phyloP scores from a whole-genome alignment of 30 jellyfish, hydroid and myxozoan genomes.

The Aurelia coerulea region DNA sequence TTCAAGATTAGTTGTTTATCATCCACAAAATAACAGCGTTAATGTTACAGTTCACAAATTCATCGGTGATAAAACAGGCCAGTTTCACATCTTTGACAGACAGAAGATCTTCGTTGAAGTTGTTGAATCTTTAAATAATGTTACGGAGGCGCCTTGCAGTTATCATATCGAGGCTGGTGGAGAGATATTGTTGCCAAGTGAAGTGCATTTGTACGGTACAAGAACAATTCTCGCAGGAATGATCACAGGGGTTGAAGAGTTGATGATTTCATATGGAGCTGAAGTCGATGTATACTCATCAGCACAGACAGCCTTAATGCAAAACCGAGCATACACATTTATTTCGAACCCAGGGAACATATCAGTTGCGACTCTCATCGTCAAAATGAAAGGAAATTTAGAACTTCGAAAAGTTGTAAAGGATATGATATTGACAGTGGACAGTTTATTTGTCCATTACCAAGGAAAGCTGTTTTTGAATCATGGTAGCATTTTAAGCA shows the following conservation, averaged over 20 bases:
- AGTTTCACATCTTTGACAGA: slow-evolving; percentile 67
- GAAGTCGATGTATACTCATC: slow-evolving; percentile 64
- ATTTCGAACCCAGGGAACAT: slow-evolving; percentile 62
- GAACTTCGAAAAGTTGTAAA: slow-evolving; percentile 44
- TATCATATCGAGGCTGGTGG: slow-evolving; percentile 56
- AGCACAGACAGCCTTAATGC: slow-evolving; percentile 58
- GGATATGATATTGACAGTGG: slow-evolving; percentile 41
- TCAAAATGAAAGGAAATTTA: slow-evolving; percentile 49
- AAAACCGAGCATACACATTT: slow-evolving; percentile 39
- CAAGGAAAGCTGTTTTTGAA: slow-evolving; percentile 65
- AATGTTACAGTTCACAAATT: slow-evolving; percentile 67
- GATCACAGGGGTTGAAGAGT: slow-evolving; percentile 59
- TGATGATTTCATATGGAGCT: slow-evolving; percentile 56
- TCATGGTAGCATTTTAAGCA: slow-evolving; percentile 49
- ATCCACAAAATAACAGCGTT: slow-evolving; percentile 39
- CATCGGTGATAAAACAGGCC: slow-evolving; percentile 76
- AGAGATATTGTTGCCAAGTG: slow-evolving; percentile 63
- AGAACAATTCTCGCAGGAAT: slow-evolving; percentile 53
- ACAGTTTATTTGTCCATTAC: slow-evolving; percentile 30
- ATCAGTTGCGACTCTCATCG: slow-evolving; percentile 45
- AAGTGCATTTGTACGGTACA: slow-evolving; percentile 73
- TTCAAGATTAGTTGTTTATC: slow-evolving; percentile 56
- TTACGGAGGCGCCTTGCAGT: slow-evolving; percentile 77
- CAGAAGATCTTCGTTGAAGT: slow-evolving; percentile 73
- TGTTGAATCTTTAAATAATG: slow-evolving; percentile 53